Evolutionary conservation across 2,888 invertebrate species (phyloP).

Genomic region (Agrilus cyanescens): DNA sequence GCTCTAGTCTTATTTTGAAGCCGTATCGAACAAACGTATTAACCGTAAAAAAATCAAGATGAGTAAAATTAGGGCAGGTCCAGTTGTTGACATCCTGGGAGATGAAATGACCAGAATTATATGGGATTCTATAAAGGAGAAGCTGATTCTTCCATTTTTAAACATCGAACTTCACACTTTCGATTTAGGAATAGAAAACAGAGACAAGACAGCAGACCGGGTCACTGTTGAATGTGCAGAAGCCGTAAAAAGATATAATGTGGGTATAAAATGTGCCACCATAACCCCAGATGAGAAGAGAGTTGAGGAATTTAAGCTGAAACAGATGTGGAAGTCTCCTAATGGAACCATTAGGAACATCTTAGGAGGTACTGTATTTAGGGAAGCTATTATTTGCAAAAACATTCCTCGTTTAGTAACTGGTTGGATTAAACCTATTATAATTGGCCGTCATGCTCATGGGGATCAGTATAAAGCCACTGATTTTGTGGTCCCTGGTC

Average conservation of each 20-base stretch:
- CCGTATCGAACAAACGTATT: background rate
- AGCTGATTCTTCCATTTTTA: slow-evolving; percentile 89
- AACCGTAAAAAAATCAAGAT: slow-evolving; percentile 25
- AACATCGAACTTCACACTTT: slow-evolving; percentile 89
- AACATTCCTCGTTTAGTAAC: slow-evolving; percentile 92
- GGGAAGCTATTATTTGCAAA: slow-evolving; percentile 79
- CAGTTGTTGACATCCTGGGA: slow-evolving; percentile 86
- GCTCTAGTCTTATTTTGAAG: background rate
- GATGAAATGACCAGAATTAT: slow-evolving; percentile 97
- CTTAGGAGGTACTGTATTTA: slow-evolving; percentile 67
- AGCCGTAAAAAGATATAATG: slow-evolving; percentile 93
- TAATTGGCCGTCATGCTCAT: slow-evolving; percentile 97
- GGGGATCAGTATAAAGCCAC: slow-evolving; percentile 97
- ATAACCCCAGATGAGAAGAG: slow-evolving; percentile 96
- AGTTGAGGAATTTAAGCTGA: slow-evolving; percentile 80
- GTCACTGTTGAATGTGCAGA: slow-evolving; percentile 95
- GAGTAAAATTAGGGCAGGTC: slow-evolving; percentile 67
- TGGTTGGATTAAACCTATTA: slow-evolving; percentile 92
- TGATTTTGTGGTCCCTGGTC: slow-evolving; percentile 88
- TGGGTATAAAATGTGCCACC: slow-evolving; percentile 97
- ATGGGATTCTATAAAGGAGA: slow-evolving; percentile 96
- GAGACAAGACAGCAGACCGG: slow-evolving; percentile 88
- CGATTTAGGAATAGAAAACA: slow-evolving; percentile 90
- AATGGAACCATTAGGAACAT: slow-evolving; percentile 84
- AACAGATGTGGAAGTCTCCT: slow-evolving; percentile 86